Base-by-base conservation (phyloP, 2,888 invertebrate genomes). In the Drosophila merina region DNA sequence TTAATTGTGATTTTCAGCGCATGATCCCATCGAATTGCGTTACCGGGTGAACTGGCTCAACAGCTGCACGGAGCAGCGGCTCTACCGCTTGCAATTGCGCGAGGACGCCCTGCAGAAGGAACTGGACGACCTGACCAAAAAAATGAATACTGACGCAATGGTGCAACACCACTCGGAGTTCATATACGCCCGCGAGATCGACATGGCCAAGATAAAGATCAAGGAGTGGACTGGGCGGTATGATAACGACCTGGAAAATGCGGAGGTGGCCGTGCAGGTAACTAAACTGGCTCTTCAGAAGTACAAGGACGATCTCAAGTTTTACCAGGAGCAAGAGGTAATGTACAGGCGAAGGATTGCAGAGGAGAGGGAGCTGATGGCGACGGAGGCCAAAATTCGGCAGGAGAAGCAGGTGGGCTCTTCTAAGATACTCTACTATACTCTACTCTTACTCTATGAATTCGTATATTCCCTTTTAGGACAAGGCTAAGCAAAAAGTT, bases 1-100 rank as follows among this genome's bases (percentile, higher is more conserved):
- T 20, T 20, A 20, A 20, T 20, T 20, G 20, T 20, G 6, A 3
- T 20, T 31, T 7, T 28, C 28, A 81, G 81, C 57, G 28, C 1
- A 48, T 2, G 31, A 69, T 28, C 72, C 77, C 2, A 75, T 81
- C 5, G 66, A 73, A 36, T 4, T 63, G 49, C 69, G 83, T 0
- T 81, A 81, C 51, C 80, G 68, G 0, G 31, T 60, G 8, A 77
- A 77, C 26, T 82, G 81, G 83, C 25, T 75, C 10, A 63, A 42
- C 4, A 68, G 60, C 55, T 57, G 25, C 42, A 50, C 25, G 2
- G 86, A 82, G 0, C 84, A 82, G 45, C n/a, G 31, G 20, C 4
- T 57, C 9, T 36, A 36, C n/a, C 36, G 58, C 30, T 12, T 10
- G 0, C 64, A 1, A 8, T 54, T 6, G 4, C 75, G 66, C 25